Conservation (phyloP, 2,888 invertebrate species). For the Phyto melanocephala region DNA sequence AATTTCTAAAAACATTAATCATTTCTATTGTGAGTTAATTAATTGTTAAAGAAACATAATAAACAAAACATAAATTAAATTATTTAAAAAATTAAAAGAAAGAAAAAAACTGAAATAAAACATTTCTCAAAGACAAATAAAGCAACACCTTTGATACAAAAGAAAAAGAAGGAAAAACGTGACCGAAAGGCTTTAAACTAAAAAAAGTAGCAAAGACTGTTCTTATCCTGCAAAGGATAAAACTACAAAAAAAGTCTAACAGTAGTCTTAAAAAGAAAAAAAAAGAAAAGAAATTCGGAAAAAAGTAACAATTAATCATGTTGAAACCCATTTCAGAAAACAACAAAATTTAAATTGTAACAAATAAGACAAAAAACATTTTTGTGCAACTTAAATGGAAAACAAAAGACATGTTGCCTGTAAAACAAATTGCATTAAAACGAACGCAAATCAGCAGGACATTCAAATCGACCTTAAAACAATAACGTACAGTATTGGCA, state of each 20-base stretch:
- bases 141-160: constrained; percentile 61
- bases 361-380: constrained; percentile 18
- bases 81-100: constrained; percentile 6
- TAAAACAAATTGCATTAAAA: constrained; percentile 11
- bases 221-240: constrained; percentile 1
- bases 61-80: constrained; percentile 62
- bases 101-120: constrained; percentile 31
- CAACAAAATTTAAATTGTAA: constrained; percentile 57
- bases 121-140: constrained; percentile 62
- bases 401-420: constrained; percentile 17
- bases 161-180: not conserved
- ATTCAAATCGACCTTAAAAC: constrained; percentile 11
- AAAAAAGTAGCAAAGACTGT: constrained; percentile 39
- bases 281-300: too few relatives aligned
- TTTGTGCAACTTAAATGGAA: not conserved
- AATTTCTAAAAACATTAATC: constrained; percentile 59
- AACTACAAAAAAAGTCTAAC: not conserved
- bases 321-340: constrained; percentile 16
- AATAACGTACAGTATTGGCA: not conserved
- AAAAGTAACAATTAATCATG: constrained; percentile 52
- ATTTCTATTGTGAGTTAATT: constrained; percentile 66
- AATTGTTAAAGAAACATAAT: constrained; percentile 62
- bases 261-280: not conserved
- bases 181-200: constrained; percentile 47
- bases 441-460: constrained; percentile 47